phyloP scores from a whole-genome alignment of 1,140 invertebrate genomes.

The Parasteatoda tepidariorum region DNA sequence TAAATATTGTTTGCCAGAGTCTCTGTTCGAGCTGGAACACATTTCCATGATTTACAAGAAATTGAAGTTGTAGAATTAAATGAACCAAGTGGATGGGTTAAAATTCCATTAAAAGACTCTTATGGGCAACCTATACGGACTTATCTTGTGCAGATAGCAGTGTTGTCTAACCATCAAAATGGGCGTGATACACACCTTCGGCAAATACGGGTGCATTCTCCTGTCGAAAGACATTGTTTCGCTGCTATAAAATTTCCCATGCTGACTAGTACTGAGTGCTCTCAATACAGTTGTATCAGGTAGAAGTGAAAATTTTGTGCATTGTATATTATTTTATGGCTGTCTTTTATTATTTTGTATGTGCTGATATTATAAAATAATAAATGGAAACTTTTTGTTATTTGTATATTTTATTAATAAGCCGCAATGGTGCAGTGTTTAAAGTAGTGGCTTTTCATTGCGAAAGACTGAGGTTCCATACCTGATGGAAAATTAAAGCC shows the following conservation, averaged over 20 bases:
- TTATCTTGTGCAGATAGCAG: constrained; percentile 97
- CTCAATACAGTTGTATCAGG: constrained; percentile 82
- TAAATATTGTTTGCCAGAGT: constrained; percentile 74
- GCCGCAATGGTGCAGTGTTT: too few species aligned
- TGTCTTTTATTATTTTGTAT: too few species aligned
- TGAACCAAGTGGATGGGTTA: constrained; percentile 96
- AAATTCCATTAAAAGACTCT: constrained; percentile 90
- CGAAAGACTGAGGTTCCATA: too few species aligned
- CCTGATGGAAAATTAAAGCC: too few species aligned
- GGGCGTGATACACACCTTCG: constrained; percentile 97
- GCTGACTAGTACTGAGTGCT: constrained; percentile 85
- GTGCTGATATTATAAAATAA: too few species aligned
- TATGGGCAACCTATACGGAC: constrained; percentile 88
- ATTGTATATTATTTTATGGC: too few species aligned
- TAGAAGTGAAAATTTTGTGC: constrained; percentile 65
- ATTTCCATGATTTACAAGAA: constrained; percentile 98
- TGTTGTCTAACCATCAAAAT: constrained; percentile 98
- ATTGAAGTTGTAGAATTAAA: constrained; percentile 93
- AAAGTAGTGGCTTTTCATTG: too few species aligned
- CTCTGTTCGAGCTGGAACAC: constrained; percentile 92
- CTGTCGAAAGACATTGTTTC: constrained; percentile 82
- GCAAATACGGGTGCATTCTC: constrained; percentile 96
- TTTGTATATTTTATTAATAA: too few species aligned
- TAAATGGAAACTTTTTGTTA: too few species aligned
- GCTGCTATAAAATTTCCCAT: constrained; percentile 71